phyloP scores from a whole-genome alignment of 2,113 vertebrate species.

The Xiphophorus maculatus region DNA sequence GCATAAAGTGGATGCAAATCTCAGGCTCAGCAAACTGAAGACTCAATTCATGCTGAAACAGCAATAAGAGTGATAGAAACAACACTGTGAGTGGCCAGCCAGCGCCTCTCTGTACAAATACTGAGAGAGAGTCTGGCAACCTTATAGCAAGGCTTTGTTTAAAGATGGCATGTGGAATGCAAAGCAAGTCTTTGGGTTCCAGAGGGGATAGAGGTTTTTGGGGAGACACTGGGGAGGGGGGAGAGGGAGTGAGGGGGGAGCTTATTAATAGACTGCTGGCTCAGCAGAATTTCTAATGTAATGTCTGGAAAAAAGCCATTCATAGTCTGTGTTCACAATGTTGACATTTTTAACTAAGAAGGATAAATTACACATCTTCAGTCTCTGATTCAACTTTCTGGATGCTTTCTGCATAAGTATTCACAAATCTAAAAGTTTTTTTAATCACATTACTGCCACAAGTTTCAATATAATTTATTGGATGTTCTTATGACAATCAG shows the following conservation, averaged over 20 bases:
- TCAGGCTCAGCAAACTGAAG: slow-evolving; percentile 41
- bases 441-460: too few relatives aligned
- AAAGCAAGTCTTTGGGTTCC: slow-evolving; percentile 58
- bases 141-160: slow-evolving; percentile 72
- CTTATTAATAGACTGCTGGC: slow-evolving; percentile 59
- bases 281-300: slow-evolving; percentile 70
- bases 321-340: slow-evolving; percentile 54
- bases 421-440: too few relatives aligned
- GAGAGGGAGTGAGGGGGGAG: neutral
- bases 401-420: neutral
- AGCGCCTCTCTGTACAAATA: slow-evolving; percentile 69
- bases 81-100: slow-evolving; percentile 38
- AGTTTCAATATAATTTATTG: too few relatives aligned
- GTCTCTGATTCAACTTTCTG: neutral
- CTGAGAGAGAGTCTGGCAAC: slow-evolving; percentile 56
- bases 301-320: slow-evolving; percentile 44
- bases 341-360: slow-evolving; percentile 58
- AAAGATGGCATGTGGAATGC: slow-evolving; percentile 74
- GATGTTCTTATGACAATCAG: too few relatives aligned
- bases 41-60: slow-evolving; percentile 51
- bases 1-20: slow-evolving; percentile 38
- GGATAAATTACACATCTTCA: slow-evolving; percentile 16
- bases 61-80: slow-evolving; percentile 55
- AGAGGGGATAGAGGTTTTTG: slow-evolving; percentile 45
- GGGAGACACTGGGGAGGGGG: slow-evolving; percentile 15